phyloP scores from a whole-genome alignment of 37 sponge, comb jelly and placozoan species.

The Halichondria panicea region DNA sequence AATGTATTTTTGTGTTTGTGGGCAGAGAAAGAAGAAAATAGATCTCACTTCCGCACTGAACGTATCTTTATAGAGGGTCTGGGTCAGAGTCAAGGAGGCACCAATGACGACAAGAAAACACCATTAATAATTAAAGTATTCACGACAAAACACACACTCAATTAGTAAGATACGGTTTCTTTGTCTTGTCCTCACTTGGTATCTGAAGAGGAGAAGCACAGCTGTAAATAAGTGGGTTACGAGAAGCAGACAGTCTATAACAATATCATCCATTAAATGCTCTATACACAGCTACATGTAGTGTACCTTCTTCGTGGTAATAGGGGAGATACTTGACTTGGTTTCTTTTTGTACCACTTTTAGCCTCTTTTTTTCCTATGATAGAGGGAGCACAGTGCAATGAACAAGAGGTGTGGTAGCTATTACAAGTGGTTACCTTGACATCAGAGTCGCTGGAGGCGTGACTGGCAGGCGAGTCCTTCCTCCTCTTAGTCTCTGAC shows the following conservation, averaged over 20 bases:
- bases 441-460: conserved; percentile 3
- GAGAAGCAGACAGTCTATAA: neutral
- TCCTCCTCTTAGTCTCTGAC: conserved; percentile 37
- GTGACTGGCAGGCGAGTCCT: conserved; percentile 25
- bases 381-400: neutral
- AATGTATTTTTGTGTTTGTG: too few relatives aligned
- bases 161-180: conserved; percentile 58
- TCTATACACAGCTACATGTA: too few relatives aligned
- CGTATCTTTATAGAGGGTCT: conserved; percentile 4
- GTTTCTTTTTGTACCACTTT: neutral
- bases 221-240: neutral
- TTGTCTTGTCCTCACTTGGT: conserved; percentile 12
- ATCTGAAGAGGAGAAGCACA: neutral
- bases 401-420: neutral
- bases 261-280: neutral
- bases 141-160: neutral
- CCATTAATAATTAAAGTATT: neutral
- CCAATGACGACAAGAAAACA: too few relatives aligned
- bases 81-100: neutral
- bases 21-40: neutral
- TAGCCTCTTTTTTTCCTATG: neutral
- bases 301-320: too few relatives aligned
- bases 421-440: too few relatives aligned
- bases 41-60: conserved; percentile 18
- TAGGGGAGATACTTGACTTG: neutral